A percentile compares a stretch with the other conserved stretches of the same genome.
Evolutionary conservation across 1,140 invertebrate genomes (phyloP).

Genomic region (Drosophila nannoptera): DNA sequence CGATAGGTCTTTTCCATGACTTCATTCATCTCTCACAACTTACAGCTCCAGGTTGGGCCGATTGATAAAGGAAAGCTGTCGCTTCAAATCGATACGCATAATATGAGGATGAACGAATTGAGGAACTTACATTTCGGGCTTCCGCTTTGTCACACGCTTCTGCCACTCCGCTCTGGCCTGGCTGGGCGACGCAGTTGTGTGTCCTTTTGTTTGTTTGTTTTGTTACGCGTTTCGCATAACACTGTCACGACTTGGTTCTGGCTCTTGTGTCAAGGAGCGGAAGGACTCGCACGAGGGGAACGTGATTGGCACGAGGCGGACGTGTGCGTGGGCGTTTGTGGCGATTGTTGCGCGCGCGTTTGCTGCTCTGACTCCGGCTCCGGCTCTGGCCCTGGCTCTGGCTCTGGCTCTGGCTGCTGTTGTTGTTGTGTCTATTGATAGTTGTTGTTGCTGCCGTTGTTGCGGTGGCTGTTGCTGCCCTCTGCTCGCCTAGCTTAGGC

Average conservation of each 20-base stretch:
- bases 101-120: too few species aligned
- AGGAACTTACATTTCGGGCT: conserved; percentile 23
- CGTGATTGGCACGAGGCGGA: conserved; percentile 6
- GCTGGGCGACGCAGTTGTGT: conserved; percentile 22
- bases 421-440: neutral
- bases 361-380: neutral
- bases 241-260: conserved; percentile 24
- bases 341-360: conserved; percentile 57
- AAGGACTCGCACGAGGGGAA: neutral
- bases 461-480: conserved; percentile 14
- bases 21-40: too few species aligned
- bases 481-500: conserved; percentile 33
- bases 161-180: conserved; percentile 9
- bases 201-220: conserved; percentile 39
- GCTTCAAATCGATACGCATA: too few species aligned
- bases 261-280: neutral
- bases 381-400: too few species aligned
- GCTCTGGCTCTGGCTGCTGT: neutral
- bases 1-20: too few species aligned
- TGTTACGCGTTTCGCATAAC: conserved; percentile 40
- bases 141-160: conserved; percentile 13
- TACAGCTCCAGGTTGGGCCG: too few species aligned
- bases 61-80: too few species aligned
- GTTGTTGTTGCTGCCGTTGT: conserved; percentile 16
- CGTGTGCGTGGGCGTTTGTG: conserved; percentile 30